phyloP scores from a whole-genome alignment of 2,888 invertebrate genomes.

The Junonia oenone region DNA sequence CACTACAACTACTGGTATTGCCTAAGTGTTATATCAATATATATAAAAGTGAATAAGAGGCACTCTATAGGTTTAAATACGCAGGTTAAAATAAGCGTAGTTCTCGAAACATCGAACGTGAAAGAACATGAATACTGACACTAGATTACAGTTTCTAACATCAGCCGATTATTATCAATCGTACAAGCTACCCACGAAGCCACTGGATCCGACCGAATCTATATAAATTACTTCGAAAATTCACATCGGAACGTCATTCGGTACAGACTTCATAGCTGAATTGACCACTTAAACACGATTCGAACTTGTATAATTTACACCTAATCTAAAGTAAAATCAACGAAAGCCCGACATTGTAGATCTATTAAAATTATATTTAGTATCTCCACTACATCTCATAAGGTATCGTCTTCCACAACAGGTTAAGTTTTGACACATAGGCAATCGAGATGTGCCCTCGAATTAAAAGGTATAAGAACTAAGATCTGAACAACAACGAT shows the following conservation, averaged over 20 bases:
- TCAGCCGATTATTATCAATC: conserved; percentile 33
- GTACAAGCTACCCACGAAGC: conserved; percentile 25
- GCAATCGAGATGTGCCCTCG: conserved; percentile 49
- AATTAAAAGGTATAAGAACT: conserved; percentile 38
- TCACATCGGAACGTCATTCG: conserved; percentile 12
- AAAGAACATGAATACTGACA: conserved; percentile 49
- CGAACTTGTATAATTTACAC: conserved; percentile 37
- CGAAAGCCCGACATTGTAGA: conserved; percentile 39
- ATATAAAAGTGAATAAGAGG: conserved; percentile 81
- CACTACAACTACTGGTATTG: conserved; percentile 51
- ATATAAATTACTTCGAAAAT: conserved; percentile 13
- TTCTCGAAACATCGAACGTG: conserved; percentile 67
- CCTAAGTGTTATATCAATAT: conserved; percentile 75
- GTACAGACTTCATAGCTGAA: conserved; percentile 21
- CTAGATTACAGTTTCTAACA: conserved; percentile 46
- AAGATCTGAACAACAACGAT: conserved; percentile 42
- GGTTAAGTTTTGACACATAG: conserved; percentile 52
- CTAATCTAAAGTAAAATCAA: conserved; percentile 47
- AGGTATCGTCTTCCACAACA: conserved; percentile 76
- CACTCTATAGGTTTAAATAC: conserved; percentile 78
- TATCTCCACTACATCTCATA: conserved; percentile 59
- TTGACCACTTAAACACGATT: conserved; percentile 26
- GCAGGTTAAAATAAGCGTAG: conserved; percentile 76
- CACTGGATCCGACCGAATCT: conserved; percentile 16
- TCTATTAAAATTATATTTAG: conserved; percentile 61